These are phyloP conservation scores for Pluvialis apricaria DNA, from an alignment of 2,113 vertebrate genomes.

Conservation along the genomic window DNA sequence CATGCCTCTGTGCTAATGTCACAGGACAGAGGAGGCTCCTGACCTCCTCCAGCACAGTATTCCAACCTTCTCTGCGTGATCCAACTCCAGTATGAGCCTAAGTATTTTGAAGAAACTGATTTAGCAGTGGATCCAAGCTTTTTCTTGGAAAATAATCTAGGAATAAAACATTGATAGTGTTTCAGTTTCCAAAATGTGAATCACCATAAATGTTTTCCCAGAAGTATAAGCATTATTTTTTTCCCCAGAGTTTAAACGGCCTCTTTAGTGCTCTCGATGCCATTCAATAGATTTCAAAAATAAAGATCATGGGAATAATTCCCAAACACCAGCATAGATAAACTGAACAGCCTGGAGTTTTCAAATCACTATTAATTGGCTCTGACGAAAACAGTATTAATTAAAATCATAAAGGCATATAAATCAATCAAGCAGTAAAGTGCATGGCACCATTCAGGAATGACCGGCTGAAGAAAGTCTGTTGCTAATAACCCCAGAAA, in stretches of 20 bases:
- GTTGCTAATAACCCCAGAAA: constrained; percentile 21
- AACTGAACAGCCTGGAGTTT: not conserved
- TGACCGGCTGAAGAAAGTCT: not conserved
- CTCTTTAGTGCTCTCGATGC: not conserved
- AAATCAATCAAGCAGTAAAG: constrained; percentile 20
- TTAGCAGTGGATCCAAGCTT: constrained; percentile 16
- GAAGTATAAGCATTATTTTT: constrained; percentile 14
- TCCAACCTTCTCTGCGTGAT: not conserved
- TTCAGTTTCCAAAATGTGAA: constrained; percentile 54
- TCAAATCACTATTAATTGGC: not conserved
- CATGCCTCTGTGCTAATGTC: not conserved
- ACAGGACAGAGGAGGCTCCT: not conserved
- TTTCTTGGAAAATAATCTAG: constrained; percentile 54
- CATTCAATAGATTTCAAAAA: constrained; percentile 4
- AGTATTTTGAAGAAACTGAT: constrained; percentile 29
- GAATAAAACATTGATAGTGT: constrained; percentile 22
- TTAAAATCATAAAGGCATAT: constrained; percentile 31
- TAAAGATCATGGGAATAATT: not conserved
- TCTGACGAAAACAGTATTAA: constrained; percentile 5
- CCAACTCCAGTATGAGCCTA: not conserved
- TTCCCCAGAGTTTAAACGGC: not conserved
- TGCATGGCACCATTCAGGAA: not conserved
- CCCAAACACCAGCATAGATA: not conserved
- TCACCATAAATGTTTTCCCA: constrained; percentile 34
- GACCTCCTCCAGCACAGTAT: not conserved